phyloP scores from a whole-genome alignment of 2,113 vertebrate genomes.

The Dryoscopus gambensis region DNA sequence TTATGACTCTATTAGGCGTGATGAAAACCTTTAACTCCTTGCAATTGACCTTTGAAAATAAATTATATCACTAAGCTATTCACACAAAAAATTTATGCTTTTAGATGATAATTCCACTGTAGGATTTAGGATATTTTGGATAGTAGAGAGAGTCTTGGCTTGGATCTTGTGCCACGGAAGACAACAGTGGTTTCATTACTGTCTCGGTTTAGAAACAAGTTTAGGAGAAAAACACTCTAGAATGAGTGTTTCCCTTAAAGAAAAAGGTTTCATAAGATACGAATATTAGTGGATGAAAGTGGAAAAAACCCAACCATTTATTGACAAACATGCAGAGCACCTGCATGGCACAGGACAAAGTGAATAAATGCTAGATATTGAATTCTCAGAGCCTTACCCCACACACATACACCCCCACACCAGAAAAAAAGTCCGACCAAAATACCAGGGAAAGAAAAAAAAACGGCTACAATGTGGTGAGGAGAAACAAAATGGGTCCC shows the following conservation, averaged over 20 bases:
- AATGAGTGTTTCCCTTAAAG: neutral
- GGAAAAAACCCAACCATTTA: neutral
- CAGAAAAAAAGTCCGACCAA: too few relatives aligned
- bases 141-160: neutral
- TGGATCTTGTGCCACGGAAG: neutral
- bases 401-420: too few relatives aligned
- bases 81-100: neutral
- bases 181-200: neutral
- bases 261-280: neutral
- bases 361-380: neutral
- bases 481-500: neutral
- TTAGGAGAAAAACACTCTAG: neutral
- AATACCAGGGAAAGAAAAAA: neutral
- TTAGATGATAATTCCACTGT: neutral
- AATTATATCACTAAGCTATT: neutral
- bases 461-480: neutral
- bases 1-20: neutral
- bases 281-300: neutral
- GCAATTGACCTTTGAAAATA: neutral
- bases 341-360: rapidly evolving
- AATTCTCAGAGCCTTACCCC: neutral
- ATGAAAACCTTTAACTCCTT: neutral
- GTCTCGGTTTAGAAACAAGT: neutral
- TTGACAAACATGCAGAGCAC: neutral
- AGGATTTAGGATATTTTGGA: neutral